Evolutionary conservation across 2,888 invertebrate genomes (phyloP).

Genomic region (Hydroisotoma schaefferi): DNA sequence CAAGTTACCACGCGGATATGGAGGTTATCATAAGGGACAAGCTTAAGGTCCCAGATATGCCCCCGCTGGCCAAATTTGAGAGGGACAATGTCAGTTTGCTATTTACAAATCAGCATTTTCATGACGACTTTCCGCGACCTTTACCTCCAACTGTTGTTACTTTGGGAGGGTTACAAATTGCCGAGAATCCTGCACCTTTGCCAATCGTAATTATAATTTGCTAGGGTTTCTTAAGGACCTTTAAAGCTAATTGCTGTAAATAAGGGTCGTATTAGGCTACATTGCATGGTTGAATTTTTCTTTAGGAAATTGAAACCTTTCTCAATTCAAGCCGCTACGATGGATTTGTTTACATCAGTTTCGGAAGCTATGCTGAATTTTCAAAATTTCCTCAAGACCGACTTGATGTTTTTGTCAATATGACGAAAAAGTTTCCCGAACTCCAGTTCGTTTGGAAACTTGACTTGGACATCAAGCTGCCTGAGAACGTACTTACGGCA

Average conservation of each 20-base stretch:
- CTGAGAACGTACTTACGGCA: slow-evolving; percentile 9
- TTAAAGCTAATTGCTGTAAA: not conserved
- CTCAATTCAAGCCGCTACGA: slow-evolving; percentile 19
- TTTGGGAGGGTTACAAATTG: slow-evolving; percentile 31
- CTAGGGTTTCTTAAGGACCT: not conserved
- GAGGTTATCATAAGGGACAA: slow-evolving; percentile 17
- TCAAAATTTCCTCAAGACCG: slow-evolving; percentile 18
- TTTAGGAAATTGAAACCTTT: slow-evolving; percentile 10
- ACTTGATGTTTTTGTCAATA: slow-evolving; percentile 16
- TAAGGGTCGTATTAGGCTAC: no score
- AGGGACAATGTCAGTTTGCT: slow-evolving; percentile 30
- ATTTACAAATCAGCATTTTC: slow-evolving; percentile 33
- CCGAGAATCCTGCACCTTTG: not conserved
- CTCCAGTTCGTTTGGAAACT: slow-evolving; percentile 33
- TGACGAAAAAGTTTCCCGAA: slow-evolving; percentile 12
- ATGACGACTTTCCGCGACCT: slow-evolving; percentile 35
- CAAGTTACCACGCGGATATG: slow-evolving; percentile 24
- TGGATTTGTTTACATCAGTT: slow-evolving; percentile 33
- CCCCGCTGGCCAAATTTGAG: slow-evolving; percentile 29
- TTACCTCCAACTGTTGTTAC: slow-evolving; percentile 33
- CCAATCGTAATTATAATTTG: not conserved
- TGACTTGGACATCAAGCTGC: slow-evolving; percentile 4
- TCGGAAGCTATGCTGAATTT: slow-evolving; percentile 29
- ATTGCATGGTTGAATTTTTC: no score
- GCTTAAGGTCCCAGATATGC: slow-evolving; percentile 20